phyloP scores from a whole-genome alignment of 1,140 invertebrate genomes.

The silkworm (Bombyx mori) region ASM3026992v2 NC_085114.1:11230001-11230500 shows the following conservation, averaged over 20 bases:
- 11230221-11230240: not conserved
- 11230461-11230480: not conserved
- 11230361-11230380: too few relatives aligned
- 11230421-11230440: too few relatives aligned
- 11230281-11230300: too few relatives aligned
- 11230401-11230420: too few relatives aligned
- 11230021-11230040: constrained; percentile 35
- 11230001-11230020: constrained; percentile 47
- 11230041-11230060: constrained; percentile 22
- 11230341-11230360: too few relatives aligned
- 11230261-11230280: not conserved
- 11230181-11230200: not conserved
- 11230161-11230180: not conserved
- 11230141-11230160: constrained; percentile 5
- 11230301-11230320: too few relatives aligned
- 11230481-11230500: not conserved
- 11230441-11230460: too few relatives aligned
- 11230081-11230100: constrained; percentile 3
- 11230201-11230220: not conserved
- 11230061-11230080: constrained; percentile 11
- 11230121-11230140: too few relatives aligned
- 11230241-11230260: not conserved
- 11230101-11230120: constrained; percentile 1
- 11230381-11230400: too few relatives aligned
- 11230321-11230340: too few relatives aligned